Evolutionary conservation across 2,797 vertebrate species (phyloP).

Genomic region (Pangasius krempfi): DNA sequence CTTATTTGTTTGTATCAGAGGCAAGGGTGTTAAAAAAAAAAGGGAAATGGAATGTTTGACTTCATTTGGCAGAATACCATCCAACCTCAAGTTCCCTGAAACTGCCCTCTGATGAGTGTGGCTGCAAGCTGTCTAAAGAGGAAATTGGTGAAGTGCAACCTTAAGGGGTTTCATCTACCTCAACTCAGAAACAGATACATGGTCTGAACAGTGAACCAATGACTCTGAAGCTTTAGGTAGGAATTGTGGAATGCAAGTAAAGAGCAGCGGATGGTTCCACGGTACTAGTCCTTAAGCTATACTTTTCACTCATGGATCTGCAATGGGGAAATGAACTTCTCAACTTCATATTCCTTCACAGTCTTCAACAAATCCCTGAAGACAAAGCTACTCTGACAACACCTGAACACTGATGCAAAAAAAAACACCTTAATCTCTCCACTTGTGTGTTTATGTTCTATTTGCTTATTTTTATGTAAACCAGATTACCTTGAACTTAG

Average conservation of each 20-base stretch:
- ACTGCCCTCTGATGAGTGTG: slow-evolving; percentile 17
- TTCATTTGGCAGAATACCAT: slow-evolving; percentile 51
- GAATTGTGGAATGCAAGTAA: neutral
- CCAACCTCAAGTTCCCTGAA: neutral
- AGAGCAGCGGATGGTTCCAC: neutral
- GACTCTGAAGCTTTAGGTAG: neutral
- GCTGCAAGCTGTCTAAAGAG: slow-evolving; percentile 69
- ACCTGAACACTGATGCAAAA: neutral
- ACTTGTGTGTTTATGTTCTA: neutral
- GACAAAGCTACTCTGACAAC: neutral
- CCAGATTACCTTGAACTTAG: neutral
- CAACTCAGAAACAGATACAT: neutral
- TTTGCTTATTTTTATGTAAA: neutral
- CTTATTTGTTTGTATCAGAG: neutral
- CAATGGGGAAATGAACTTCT: neutral
- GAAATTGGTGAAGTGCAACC: slow-evolving; percentile 59
- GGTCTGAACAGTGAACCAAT: neutral
- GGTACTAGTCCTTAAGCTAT: neutral
- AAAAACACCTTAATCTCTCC: neutral
- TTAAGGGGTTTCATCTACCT: neutral
- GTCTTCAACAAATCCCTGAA: neutral
- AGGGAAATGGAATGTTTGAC: neutral
- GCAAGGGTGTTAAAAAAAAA: neutral
- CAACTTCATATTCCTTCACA: neutral
- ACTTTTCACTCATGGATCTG: neutral